phyloP scores from a whole-genome alignment of 2,113 vertebrate species.

The Corythornis cristatus region DNA sequence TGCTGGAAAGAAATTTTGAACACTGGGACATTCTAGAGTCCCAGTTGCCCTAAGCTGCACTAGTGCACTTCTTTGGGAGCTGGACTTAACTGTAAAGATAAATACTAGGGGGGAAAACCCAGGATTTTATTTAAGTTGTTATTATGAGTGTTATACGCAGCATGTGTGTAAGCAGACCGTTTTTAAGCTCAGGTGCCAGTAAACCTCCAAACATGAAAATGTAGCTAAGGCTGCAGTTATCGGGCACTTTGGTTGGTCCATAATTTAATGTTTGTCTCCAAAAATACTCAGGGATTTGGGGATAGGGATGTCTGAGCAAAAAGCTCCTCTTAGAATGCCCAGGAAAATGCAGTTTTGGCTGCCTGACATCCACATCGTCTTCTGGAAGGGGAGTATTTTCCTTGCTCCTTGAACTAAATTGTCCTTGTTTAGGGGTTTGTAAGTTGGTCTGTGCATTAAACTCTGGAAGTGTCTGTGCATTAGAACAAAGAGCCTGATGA shows the following conservation, averaged over 20 bases:
- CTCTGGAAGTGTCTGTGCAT: fast-evolving
- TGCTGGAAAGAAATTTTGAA: neutral
- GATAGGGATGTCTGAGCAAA: neutral
- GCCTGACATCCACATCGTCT: neutral
- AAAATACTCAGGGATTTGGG: neutral
- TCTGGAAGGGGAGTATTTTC: neutral
- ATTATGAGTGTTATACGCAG: neutral
- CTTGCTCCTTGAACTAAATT: neutral
- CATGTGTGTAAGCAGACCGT: neutral
- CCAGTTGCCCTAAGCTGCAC: neutral
- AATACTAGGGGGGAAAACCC: neutral
- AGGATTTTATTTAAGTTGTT: neutral
- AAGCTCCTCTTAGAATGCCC: neutral
- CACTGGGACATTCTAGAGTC: neutral
- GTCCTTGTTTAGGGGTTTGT: neutral
- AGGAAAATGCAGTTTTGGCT: neutral
- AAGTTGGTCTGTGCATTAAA: neutral
- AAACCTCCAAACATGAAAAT: neutral
- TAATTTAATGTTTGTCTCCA: neutral
- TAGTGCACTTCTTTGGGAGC: neutral
- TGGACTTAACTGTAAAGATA: neutral
- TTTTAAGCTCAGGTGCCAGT: neutral
- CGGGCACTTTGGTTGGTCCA: neutral
- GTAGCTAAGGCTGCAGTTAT: neutral
- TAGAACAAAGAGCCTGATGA: fast-evolving